A percentile compares a stretch with the other conserved stretches of the same genome.
Conservation (phyloP, 2,888 invertebrate species). For the Leucoptera coffeella region DNA sequence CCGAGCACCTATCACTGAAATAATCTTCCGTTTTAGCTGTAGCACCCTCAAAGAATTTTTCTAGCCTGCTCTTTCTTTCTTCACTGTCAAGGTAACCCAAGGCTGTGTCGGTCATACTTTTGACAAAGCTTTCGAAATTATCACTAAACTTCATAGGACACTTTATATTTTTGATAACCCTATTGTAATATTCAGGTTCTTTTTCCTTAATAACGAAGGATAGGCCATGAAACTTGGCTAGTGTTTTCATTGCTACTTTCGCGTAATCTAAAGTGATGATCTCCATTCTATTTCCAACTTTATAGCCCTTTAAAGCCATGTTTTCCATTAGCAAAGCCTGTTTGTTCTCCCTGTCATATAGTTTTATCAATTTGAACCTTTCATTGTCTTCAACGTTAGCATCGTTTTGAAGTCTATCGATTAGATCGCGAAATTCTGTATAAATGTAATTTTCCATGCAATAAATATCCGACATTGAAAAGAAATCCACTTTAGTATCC, state of each 20-base stretch:
- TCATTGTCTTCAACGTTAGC: constrained; percentile 13
- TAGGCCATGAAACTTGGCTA: constrained; percentile 23
- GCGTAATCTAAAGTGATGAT: constrained; percentile 16
- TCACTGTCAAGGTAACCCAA: constrained; percentile 5
- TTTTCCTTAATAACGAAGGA: constrained; percentile 15
- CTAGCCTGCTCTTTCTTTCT: constrained; percentile 1
- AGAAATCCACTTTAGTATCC: constrained; percentile 11
- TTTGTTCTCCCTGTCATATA: constrained; percentile 12
- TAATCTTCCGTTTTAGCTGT: not conserved
- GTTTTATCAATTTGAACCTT: constrained; percentile 14
- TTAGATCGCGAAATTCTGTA: constrained; percentile 14
- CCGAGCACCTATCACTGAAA: not conserved
- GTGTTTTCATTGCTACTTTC: constrained; percentile 14
- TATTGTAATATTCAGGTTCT: constrained; percentile 15
- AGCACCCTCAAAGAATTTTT: not conserved
- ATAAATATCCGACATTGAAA: constrained; percentile 14
- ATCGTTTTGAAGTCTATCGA: constrained; percentile 14
- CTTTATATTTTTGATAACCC: constrained; percentile 5
- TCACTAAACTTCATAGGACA: constrained; percentile 3
- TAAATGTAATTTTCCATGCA: constrained; percentile 17
- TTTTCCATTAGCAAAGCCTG: constrained; percentile 20
- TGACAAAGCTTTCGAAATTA: constrained; percentile 1
- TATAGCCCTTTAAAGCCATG: constrained; percentile 14
- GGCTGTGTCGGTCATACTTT: constrained; percentile 1
- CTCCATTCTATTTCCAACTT: constrained; percentile 13